These are phyloP conservation scores for Brienomyrus longianalis DNA, from an alignment of 2,113 vertebrate species.

Conservation along the genomic window DNA sequence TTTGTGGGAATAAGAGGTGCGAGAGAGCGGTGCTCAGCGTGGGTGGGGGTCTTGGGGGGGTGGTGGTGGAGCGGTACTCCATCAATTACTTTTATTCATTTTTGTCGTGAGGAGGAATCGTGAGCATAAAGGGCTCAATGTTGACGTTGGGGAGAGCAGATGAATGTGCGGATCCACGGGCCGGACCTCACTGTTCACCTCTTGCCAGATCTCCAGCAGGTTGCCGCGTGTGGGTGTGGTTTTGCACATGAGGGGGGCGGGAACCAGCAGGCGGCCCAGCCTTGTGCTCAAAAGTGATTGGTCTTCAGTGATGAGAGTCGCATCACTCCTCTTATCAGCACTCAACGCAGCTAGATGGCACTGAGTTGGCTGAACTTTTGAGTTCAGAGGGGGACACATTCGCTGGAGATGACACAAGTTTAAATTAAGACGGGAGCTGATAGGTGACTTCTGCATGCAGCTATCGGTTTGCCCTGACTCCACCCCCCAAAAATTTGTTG, in stretches of 20 bases:
- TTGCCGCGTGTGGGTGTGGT: background rate
- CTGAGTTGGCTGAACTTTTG: background rate
- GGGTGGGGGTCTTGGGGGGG: constrained; percentile 2
- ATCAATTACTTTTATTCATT: constrained; percentile 51
- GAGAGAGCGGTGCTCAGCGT: constrained; percentile 25
- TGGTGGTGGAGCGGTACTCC: constrained; percentile 8
- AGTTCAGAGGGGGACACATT: background rate
- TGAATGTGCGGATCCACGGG: constrained; percentile 31
- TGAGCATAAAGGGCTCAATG: constrained; percentile 37
- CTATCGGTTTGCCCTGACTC: background rate
- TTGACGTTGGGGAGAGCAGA: constrained; percentile 40
- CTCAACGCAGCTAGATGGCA: background rate
- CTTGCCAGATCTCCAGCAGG: background rate
- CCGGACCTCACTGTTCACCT: background rate
- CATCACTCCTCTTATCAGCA: background rate
- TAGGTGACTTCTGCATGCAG: background rate
- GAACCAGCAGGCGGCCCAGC: background rate
- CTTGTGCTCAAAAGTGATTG: background rate
- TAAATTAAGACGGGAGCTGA: background rate
- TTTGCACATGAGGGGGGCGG: background rate
- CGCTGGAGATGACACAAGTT: background rate
- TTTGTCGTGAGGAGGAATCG: constrained; percentile 33
- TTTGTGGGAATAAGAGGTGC: constrained; percentile 34
- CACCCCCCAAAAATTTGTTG: background rate
- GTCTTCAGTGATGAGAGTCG: background rate